phyloP scores from a whole-genome alignment of 2,888 invertebrate genomes.

The Drosophila longiperda region DNA sequence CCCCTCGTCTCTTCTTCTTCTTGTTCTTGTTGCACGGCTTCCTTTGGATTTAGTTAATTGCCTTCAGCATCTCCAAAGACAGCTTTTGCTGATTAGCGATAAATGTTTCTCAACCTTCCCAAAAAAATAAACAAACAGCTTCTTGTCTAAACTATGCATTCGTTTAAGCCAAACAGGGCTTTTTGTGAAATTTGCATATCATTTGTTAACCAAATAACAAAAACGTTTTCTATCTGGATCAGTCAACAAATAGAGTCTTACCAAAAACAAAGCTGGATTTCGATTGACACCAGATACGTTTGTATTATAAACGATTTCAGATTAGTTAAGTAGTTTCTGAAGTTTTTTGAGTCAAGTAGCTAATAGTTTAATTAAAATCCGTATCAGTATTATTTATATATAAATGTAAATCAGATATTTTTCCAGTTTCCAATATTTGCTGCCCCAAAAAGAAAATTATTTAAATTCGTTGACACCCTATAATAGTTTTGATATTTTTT shows the following conservation, averaged over 20 bases:
- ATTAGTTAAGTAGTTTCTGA: background rate
- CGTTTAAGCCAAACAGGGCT: background rate
- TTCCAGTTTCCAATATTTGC: background rate
- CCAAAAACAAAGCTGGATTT: background rate
- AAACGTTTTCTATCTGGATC: constrained; percentile 4
- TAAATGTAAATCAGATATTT: background rate
- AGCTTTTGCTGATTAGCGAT: constrained; percentile 45
- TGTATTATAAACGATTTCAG: background rate
- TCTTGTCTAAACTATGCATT: constrained; percentile 8
- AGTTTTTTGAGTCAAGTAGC: background rate
- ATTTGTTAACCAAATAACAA: constrained; percentile 35
- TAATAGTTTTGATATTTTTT: background rate
- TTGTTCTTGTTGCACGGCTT: background rate
- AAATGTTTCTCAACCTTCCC: constrained; percentile 5
- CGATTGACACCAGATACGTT: background rate
- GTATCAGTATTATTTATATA: background rate
- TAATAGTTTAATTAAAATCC: background rate
- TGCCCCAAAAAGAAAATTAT: background rate
- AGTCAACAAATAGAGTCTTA: constrained; percentile 8
- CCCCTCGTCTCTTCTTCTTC: background rate
- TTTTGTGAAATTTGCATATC: constrained; percentile 41
- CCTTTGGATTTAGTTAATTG: constrained; percentile 63
- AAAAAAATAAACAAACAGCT: background rate
- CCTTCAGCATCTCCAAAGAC: constrained; percentile 27
- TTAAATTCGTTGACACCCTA: background rate